Evolutionary conservation across 2,113 vertebrate species (phyloP).

Genomic region (Pseudolaguvia tuberculata): DNA sequence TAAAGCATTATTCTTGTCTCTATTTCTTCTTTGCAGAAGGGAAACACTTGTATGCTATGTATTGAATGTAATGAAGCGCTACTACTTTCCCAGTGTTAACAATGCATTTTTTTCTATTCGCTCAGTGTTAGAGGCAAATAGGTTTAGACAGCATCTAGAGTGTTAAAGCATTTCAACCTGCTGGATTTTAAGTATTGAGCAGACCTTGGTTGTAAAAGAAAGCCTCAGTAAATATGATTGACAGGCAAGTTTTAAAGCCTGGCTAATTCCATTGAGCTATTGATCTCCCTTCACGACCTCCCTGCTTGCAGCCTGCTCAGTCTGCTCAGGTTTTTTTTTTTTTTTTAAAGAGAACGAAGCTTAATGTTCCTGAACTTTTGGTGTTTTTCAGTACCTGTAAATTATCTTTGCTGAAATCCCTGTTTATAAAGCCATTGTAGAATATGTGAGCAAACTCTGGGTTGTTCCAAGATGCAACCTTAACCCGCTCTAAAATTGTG

Average conservation of each 20-base stretch:
- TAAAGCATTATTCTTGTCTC: not conserved
- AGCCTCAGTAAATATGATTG: slow-evolving; percentile 73
- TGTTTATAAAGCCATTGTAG: slow-evolving; percentile 41
- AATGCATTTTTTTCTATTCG: slow-evolving; percentile 43
- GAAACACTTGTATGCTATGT: slow-evolving; percentile 24
- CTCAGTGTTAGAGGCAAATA: slow-evolving; percentile 45
- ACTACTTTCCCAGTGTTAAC: slow-evolving; percentile 38
- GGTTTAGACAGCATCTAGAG: slow-evolving; percentile 48
- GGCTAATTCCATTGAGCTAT: slow-evolving; percentile 77
- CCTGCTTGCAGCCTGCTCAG: slow-evolving; percentile 52
- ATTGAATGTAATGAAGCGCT: slow-evolving; percentile 27
- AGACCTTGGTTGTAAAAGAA: slow-evolving; percentile 51
- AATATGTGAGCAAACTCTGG: slow-evolving; percentile 53
- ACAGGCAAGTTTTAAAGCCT: slow-evolving; percentile 72
- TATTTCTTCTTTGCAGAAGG: slow-evolving; percentile 8
- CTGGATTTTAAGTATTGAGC: slow-evolving; percentile 64
- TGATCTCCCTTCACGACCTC: slow-evolving; percentile 60
- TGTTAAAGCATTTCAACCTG: slow-evolving; percentile 54
- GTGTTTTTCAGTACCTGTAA: slow-evolving; percentile 41
- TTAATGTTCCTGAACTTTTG: slow-evolving; percentile 24
- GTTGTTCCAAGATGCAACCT: slow-evolving; percentile 33
- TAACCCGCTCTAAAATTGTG: slow-evolving; percentile 4
- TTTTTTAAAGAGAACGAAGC: slow-evolving; percentile 47
- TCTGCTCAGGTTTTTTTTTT: slow-evolving; percentile 51
- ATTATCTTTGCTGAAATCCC: slow-evolving; percentile 54